Percentiles rank a stretch among this genome's conserved stretches.
Conservation (phyloP, 2,797 vertebrate genomes). For the Molossus alvarezi region DNA sequence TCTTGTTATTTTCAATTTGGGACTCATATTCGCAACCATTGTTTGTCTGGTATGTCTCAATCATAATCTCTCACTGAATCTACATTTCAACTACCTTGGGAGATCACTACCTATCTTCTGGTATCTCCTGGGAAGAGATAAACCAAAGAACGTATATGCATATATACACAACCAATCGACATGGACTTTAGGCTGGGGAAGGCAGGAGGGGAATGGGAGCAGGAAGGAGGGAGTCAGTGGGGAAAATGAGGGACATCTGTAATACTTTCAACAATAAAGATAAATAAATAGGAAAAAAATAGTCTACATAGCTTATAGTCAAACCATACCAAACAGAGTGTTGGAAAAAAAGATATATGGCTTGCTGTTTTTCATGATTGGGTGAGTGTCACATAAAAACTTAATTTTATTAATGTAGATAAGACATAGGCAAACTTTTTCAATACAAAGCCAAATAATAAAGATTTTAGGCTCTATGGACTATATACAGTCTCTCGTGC, state of each 20-base stretch:
- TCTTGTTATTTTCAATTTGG: constrained; percentile 60
- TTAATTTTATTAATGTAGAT: constrained; percentile 38
- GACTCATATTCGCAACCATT: not conserved
- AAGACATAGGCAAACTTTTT: constrained; percentile 27
- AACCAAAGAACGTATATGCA: no score
- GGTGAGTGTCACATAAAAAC: not conserved
- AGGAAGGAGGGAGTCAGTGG: no score
- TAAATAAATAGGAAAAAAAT: no score
- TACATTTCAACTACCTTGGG: constrained; percentile 28
- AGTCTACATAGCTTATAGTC: not conserved
- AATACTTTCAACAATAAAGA: no score
- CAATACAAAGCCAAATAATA: not conserved
- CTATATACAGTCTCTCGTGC: not conserved
- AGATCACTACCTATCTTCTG: constrained; percentile 7
- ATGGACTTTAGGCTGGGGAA: no score
- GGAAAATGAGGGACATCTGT: no score
- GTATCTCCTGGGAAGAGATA: not conserved
- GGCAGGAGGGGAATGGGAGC: no score
- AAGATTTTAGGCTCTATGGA: not conserved
- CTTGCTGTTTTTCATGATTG: not conserved
- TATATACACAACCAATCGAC: no score
- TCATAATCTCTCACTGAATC: constrained; percentile 20
- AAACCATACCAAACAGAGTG: not conserved
- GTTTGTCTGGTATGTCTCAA: constrained; percentile 40
- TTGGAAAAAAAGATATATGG: not conserved